These are phyloP conservation scores for Myocastor coypus DNA, from an alignment of 2,113 vertebrate species.

Conservation along the genomic window DNA sequence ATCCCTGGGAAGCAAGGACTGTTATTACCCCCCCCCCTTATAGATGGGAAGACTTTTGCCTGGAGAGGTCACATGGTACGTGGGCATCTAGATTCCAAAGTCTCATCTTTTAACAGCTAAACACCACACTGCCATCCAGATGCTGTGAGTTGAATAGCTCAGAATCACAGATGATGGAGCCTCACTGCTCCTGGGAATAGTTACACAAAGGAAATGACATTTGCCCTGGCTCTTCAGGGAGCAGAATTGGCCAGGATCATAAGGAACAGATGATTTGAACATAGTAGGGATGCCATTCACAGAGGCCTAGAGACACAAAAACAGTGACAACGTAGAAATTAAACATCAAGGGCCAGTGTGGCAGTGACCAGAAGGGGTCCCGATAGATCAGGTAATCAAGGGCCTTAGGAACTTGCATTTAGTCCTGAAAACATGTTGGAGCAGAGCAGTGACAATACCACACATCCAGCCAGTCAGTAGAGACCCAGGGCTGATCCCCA, in stretches of 20 bases:
- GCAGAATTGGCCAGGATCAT: background rate
- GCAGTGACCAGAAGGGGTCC: background rate
- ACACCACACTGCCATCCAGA: background rate
- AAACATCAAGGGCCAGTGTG: background rate
- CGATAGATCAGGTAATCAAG: background rate
- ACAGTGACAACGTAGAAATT: background rate
- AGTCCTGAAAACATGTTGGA: background rate
- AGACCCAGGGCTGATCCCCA: background rate
- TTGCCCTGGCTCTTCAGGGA: conserved; percentile 39
- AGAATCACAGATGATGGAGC: background rate
- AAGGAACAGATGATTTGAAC: background rate
- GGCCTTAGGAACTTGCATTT: background rate
- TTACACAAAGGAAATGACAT: conserved; percentile 65
- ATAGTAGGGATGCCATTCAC: background rate
- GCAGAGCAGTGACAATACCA: background rate
- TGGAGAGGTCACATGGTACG: background rate
- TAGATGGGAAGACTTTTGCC: background rate
- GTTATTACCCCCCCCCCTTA: background rate
- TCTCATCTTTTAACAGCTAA: conserved; percentile 13
- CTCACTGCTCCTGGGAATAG: conserved; percentile 45
- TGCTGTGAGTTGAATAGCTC: background rate
- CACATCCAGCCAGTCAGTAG: background rate
- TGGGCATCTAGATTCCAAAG: background rate
- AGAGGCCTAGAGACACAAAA: conserved; percentile 6
- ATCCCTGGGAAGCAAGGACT: background rate